phyloP scores from a whole-genome alignment of 2,113 vertebrate genomes.

The Eurypyga helias region DNA sequence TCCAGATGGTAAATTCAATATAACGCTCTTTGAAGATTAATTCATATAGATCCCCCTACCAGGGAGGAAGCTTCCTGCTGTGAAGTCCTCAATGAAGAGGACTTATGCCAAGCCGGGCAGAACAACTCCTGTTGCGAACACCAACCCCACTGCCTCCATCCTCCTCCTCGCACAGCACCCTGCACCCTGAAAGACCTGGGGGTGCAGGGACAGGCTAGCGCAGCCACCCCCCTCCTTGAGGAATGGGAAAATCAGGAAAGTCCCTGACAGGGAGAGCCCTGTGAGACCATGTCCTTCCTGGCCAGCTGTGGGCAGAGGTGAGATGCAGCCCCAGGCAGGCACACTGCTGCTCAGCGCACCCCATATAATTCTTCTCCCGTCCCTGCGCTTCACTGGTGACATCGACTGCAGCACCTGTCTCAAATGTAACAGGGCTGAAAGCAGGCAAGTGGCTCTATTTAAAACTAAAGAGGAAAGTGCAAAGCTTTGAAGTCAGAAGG shows the following conservation, averaged over 20 bases:
- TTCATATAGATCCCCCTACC: neutral
- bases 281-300: neutral
- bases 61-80: neutral
- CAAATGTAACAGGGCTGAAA: neutral
- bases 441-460: constrained; percentile 26
- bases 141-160: neutral
- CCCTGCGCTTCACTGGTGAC: neutral
- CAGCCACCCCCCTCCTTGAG: neutral
- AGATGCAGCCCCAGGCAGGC: rapidly evolving
- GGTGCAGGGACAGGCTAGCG: neutral
- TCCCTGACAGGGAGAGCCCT: neutral
- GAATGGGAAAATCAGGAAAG: neutral
- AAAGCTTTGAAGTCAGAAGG: constrained; percentile 67
- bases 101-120: rapidly evolving
- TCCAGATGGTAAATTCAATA: neutral
- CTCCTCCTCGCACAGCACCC: neutral
- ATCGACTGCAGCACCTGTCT: neutral
- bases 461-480: constrained; percentile 50
- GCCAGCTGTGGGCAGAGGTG: neutral
- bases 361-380: rapidly evolving
- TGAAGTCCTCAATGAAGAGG: neutral
- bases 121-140: neutral
- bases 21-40: neutral
- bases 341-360: neutral
- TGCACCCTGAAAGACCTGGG: neutral